Evolutionary conservation across 2,797 vertebrate genomes (phyloP), one percentile per base, ranked within the genome.

Genomic region (Pyrocephalus nanus): DNA sequence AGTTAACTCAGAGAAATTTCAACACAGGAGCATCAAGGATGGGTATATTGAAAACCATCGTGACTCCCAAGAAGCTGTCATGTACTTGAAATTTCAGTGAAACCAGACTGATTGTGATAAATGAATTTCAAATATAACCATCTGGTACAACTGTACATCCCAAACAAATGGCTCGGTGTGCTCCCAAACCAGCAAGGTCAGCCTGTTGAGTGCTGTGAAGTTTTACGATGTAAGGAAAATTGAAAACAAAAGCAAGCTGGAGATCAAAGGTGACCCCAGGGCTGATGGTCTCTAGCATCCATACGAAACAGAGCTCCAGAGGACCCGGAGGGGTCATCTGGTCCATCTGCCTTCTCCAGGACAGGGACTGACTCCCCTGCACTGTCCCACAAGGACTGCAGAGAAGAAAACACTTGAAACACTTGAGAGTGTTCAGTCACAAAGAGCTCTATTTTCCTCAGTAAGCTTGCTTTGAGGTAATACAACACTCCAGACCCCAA

Each of bases 211-310:
- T 65, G 45, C 85, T 84, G 86, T 43, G 36, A 78, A 88, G 47
- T 79, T 95, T 95, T 95, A 95, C 0, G 15, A 72, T 62, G 86
- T 87, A 95, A 88, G 83, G 83, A 77, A 95, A 96, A 95, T 92
- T 77, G 83, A 85, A 95, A 95, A 95, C 88, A 96, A 96, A 95
- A 94, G 93, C 30, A 40, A 66, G 19, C 22, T 62, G 50, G 50
- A 92, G 83, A 94, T 95, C 93, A 95, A 96, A 96, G 95, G 90
- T 65, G 92, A 93, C 92, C 93, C 88, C 3, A 17, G 94, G 83
- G 77, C 32, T 93, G 92, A 53, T 1, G 7, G 57, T 69, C 71
- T 60, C 15, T 29, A 55, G 21, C 21, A 84, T 76, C 55, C 43
- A 45, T 16, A 90, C 0, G 0, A 78, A 93, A 79, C 19, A 42